phyloP scores from a whole-genome alignment of 2,113 vertebrate genomes.

The Isurus oxyrinchus region DNA sequence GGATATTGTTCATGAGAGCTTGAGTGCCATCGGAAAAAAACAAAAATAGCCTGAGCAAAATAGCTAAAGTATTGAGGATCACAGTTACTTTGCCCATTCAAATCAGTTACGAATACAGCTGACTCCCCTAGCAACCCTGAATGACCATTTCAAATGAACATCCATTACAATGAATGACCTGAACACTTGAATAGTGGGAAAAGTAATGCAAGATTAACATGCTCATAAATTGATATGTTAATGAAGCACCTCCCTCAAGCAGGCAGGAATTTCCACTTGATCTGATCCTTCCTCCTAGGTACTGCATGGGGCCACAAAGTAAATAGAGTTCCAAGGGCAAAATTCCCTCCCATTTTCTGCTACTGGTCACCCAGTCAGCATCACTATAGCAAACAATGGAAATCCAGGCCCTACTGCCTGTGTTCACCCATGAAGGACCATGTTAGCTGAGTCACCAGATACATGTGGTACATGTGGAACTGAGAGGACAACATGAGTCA shows the following conservation, averaged over 20 bases:
- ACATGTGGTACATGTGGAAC: not conserved
- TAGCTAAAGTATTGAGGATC: not conserved
- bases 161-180: too few relatives aligned
- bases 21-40: too few relatives aligned
- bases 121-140: too few relatives aligned
- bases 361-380: not conserved
- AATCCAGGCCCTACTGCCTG: not conserved
- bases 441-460: not conserved
- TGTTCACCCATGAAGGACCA: not conserved
- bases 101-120: too few relatives aligned
- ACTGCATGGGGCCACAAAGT: not conserved
- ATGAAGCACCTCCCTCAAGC: too few relatives aligned
- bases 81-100: not conserved
- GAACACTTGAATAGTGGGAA: too few relatives aligned
- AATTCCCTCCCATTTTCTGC: not conserved
- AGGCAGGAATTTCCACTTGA: too few relatives aligned
- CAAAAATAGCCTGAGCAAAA: too few relatives aligned
- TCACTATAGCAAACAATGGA: not conserved
- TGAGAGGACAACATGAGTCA: not conserved
- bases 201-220: too few relatives aligned
- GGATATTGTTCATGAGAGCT: not conserved
- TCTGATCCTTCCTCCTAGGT: not conserved
- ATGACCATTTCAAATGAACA: too few relatives aligned
- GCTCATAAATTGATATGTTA: too few relatives aligned
- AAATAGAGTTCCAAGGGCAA: too few relatives aligned